phyloP scores from a whole-genome alignment of 1,140 invertebrate species.

The Anastrepha obliqua region DNA sequence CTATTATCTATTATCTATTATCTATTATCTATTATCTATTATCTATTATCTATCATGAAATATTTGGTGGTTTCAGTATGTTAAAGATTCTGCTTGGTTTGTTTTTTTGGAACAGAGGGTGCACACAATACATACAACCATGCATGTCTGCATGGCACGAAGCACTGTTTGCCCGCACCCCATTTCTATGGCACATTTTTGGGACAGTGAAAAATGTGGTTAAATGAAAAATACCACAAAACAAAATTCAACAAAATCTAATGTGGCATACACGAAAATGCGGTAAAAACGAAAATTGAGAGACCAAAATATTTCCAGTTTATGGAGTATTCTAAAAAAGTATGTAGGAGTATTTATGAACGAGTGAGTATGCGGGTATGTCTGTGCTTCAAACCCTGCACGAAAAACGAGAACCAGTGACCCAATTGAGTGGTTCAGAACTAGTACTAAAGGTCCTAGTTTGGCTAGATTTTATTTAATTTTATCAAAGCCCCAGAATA shows the following conservation, averaged over 20 bases:
- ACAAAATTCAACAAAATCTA: conserved; percentile 20
- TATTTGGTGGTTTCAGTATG: too few species aligned
- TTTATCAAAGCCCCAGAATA: too few species aligned
- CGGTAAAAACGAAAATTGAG: neutral
- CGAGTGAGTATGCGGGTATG: neutral
- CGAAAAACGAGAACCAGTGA: neutral
- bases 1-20: too few species aligned
- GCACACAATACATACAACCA: too few species aligned
- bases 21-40: too few species aligned
- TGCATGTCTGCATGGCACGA: neutral
- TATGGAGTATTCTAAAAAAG: neutral
- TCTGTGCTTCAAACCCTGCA: neutral
- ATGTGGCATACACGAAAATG: conserved; percentile 30
- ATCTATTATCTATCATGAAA: too few species aligned
- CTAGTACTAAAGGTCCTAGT: too few species aligned
- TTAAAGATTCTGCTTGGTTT: too few species aligned
- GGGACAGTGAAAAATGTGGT: conserved; percentile 43
- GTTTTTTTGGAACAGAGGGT: neutral
- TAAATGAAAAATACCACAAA: conserved; percentile 38
- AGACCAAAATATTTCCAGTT: neutral
- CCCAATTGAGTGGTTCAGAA: too few species aligned
- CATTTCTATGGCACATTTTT: neutral
- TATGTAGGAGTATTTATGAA: neutral
- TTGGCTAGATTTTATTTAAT: too few species aligned
- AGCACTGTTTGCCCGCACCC: neutral